These are phyloP conservation scores for Scolanthus callimorphus DNA, from an alignment of 92 coral and sea anemone genomes.

Conservation along the genomic window DNA sequence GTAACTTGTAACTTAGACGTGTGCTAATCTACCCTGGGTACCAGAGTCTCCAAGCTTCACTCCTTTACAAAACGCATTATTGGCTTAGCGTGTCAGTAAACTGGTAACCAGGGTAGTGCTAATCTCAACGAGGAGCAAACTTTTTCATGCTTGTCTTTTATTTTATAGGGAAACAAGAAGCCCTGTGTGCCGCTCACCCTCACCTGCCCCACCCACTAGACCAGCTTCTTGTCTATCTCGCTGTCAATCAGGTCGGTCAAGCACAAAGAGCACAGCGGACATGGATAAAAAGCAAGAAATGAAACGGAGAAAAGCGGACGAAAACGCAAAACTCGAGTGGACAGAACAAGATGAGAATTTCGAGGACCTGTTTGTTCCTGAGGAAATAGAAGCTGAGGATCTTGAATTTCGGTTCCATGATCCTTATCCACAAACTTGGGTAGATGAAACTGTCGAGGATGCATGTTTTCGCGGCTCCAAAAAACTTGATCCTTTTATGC, in stretches of 20 bases:
- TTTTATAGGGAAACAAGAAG: conserved; percentile 27
- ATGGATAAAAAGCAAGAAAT: conserved; percentile 39
- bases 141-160: not conserved
- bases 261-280: conserved; percentile 24
- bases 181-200: conserved; percentile 26
- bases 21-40: too few species aligned
- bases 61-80: too few species aligned
- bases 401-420: conserved; percentile 57
- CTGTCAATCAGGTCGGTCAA: conserved; percentile 24
- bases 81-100: too few species aligned
- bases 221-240: conserved; percentile 28
- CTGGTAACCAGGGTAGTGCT: not conserved
- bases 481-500: conserved; percentile 79
- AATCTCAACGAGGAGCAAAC: not conserved
- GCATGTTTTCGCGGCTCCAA: conserved; percentile 67
- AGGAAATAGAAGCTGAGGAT: conserved; percentile 32
- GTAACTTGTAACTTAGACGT: too few species aligned
- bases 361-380: conserved; percentile 63
- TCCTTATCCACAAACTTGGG: conserved; percentile 87
- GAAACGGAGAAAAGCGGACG: conserved; percentile 49
- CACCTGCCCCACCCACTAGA: conserved; percentile 36
- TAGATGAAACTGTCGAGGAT: conserved; percentile 70
- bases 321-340: conserved; percentile 59
- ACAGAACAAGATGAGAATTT: conserved; percentile 50
- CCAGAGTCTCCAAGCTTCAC: too few species aligned